These are phyloP conservation scores for Apodemus speciosus DNA, from an alignment of 2,113 vertebrate genomes.

Conservation along the genomic window DNA sequence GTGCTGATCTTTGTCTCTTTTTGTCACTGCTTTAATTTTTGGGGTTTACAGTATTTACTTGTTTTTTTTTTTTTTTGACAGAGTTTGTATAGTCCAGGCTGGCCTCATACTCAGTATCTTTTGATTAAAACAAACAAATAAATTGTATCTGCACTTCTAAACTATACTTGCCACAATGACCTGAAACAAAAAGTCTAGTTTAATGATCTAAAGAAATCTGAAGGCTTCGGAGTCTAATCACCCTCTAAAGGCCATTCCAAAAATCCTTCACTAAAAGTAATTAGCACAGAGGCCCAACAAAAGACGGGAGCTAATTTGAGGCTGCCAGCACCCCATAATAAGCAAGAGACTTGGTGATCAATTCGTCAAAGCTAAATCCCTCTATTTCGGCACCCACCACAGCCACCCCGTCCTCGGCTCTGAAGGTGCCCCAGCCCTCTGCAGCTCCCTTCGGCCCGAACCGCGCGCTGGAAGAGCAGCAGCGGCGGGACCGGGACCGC, in stretches of 20 bases:
- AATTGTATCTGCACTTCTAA: not conserved
- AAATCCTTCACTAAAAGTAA: not conserved
- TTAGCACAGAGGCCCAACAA: not conserved
- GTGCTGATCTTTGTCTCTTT: not conserved
- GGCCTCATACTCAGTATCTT: not conserved
- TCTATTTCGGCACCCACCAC: not conserved
- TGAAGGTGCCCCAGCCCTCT: not conserved
- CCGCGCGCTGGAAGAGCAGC: not conserved
- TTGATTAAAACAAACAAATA: slow-evolving; percentile 14
- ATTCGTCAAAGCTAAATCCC: not conserved
- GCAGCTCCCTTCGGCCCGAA: not conserved
- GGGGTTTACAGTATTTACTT: not conserved
- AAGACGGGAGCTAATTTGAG: not conserved
- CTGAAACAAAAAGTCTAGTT: slow-evolving; percentile 19
- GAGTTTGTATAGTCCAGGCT: not conserved
- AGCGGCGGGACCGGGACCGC: not conserved
- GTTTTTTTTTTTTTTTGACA: not conserved
- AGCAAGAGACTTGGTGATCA: not conserved
- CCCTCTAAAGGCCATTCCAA: not conserved
- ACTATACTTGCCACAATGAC: not conserved
- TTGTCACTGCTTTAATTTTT: not conserved
- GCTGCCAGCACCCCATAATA: not conserved
- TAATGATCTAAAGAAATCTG: slow-evolving; percentile 6
- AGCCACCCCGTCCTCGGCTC: not conserved
- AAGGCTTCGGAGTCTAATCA: not conserved